Evolutionary conservation across 2,888 invertebrate species (phyloP).

Genomic region (Melipona beecheii): DNA sequence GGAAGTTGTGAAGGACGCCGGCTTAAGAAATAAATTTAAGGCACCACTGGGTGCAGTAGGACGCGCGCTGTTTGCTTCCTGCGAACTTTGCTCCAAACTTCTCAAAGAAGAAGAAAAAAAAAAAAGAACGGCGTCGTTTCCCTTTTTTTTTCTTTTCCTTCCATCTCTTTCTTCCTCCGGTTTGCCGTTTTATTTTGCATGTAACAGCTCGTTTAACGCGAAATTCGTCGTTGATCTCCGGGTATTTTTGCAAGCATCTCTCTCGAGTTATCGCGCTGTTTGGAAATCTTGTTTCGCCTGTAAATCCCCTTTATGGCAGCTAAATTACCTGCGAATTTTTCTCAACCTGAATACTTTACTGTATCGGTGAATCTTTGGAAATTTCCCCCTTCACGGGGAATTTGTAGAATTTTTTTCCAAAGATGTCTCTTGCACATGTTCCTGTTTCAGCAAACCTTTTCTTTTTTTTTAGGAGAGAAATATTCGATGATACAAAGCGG

Average conservation of each 20-base stretch:
- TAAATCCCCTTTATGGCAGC: background rate
- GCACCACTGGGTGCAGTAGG: conserved; percentile 37
- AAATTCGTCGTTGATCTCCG: background rate
- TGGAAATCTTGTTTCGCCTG: background rate
- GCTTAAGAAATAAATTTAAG: conserved; percentile 51
- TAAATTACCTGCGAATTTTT: background rate
- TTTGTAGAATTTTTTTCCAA: background rate
- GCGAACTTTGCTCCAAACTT: conserved; percentile 34
- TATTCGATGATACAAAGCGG: too few species aligned
- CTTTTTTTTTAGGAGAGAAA: too few species aligned
- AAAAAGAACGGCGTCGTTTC: background rate
- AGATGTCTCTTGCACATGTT: background rate
- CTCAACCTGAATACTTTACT: background rate
- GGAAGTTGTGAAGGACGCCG: conserved; percentile 44
- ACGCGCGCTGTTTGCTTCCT: conserved; percentile 2
- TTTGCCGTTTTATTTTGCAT: conserved; percentile 16
- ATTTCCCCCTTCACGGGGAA: background rate
- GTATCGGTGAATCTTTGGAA: background rate
- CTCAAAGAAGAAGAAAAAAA: background rate
- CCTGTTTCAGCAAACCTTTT: background rate
- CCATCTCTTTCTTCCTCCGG: background rate
- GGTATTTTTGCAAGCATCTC: background rate
- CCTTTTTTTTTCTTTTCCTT: background rate
- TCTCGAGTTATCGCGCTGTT: background rate
- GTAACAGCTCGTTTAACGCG: background rate